Evolutionary conservation across 1,140 invertebrate genomes (phyloP), one percentile per base, ranked within the genome.

Genomic region (Lysiphlebus fabarum): DNA sequence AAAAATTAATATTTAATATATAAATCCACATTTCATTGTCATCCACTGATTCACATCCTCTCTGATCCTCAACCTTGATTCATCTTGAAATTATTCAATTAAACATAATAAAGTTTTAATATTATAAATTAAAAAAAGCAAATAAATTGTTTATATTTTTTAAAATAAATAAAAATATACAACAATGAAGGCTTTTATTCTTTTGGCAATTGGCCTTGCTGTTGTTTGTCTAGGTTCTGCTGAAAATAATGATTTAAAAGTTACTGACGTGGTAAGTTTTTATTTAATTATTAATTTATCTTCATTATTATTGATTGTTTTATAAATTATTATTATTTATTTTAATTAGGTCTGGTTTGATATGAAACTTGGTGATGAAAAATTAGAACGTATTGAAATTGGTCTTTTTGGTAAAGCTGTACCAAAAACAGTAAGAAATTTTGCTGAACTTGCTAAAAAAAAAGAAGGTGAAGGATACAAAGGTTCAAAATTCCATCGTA

Each of bases 371-470:
- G 96, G 93, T 10, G 91, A 84, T 47, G 84, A 91, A 68, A 59
- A 79, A 14, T 79, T 81, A 38, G 95, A 94, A 49, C 82, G 87
- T 49, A 84, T 99, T 68, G 91, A 89, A 59, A 96, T 99, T 76
- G 97, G 96, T 41, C 81, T 99, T 0, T 92, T 90, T 74, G 96
- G 97, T 26, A 94, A 94, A 74, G 97, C 93, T 53, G 96, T 98
- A 0, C 95, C 96, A 10, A 96, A 92, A 78, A 99, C 97, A 6
- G 92, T 84, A 0, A 80, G 89, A 63, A 99, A 99, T 78, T 99
- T 99, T 75, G 82, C 84, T 62, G 84, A 95, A 77, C 78, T 98
- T 43, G 87, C 92, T 10, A 82, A 87, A 67, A 91, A 89, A 72
- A 84, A 87, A 1, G 70, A 79, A 62, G 91, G 90, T 14, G 86